Conservation (phyloP, 1,140 invertebrate species). For the Acromyrmex charruanus region DNA sequence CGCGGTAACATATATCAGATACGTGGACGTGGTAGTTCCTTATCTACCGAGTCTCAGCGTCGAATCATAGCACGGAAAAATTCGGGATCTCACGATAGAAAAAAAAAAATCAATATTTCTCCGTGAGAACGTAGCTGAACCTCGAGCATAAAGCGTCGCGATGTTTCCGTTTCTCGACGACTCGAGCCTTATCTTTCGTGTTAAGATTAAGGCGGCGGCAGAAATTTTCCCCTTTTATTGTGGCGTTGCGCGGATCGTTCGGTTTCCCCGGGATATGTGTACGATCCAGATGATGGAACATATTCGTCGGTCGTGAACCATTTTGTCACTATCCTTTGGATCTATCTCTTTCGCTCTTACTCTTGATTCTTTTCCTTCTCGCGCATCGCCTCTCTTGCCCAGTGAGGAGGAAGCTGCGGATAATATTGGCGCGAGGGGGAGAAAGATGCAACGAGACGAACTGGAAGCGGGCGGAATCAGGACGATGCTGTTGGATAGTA, state of each 20-base stretch:
- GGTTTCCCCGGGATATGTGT: slow-evolving; percentile 14
- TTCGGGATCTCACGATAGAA: background rate
- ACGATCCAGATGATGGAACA: slow-evolving; percentile 58
- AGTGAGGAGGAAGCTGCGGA: slow-evolving; percentile 59
- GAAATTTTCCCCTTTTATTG: slow-evolving; percentile 41
- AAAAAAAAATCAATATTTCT: background rate
- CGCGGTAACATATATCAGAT: background rate
- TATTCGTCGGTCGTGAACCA: slow-evolving; percentile 64
- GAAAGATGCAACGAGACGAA: background rate
- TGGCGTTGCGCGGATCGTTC: slow-evolving; percentile 4
- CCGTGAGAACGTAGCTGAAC: background rate
- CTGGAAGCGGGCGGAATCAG: slow-evolving; percentile 29
- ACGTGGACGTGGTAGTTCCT: no score
- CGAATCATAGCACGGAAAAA: background rate
- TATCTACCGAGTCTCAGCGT: background rate
- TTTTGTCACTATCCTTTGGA: slow-evolving; percentile 20
- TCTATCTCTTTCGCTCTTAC: background rate
- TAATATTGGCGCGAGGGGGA: slow-evolving; percentile 55
- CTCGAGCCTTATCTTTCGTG: slow-evolving; percentile 32
- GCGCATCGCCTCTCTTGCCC: slow-evolving; percentile 28
- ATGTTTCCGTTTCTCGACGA: slow-evolving; percentile 11
- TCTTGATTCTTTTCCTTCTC: background rate
- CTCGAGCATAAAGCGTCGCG: slow-evolving; percentile 5
- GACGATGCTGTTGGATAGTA: slow-evolving; percentile 72
- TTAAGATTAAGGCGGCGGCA: slow-evolving; percentile 13